Base-by-base conservation (phyloP, 2,113 vertebrate genomes). In the Phalacrocorax pelagicus region DNA sequence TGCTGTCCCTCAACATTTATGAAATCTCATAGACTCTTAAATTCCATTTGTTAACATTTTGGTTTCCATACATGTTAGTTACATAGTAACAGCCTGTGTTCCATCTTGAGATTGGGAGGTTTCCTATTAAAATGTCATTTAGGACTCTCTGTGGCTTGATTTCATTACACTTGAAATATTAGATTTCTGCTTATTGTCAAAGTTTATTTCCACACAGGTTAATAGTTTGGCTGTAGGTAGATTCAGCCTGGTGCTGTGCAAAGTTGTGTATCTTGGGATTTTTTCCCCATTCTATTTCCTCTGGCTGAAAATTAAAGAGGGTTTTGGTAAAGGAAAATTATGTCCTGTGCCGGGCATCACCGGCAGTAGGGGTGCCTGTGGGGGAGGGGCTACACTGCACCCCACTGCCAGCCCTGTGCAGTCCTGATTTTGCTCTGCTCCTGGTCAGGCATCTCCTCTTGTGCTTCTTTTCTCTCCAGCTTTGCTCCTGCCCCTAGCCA, bases 301-400 rank as follows among this genome's bases (percentile, higher is more conserved):
- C n/a, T 23, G 26, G 32, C 26, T 44, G 42, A 69, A 81, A 54
- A 38, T 6, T 12, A 27, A 52, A 49, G 32, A 11, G 22, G 24
- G 34, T 51, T 72, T 29, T 58, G 58, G 22, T 49, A n/a, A 42
- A 47, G 40, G 23, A 30, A 47, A 47, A 46, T 27, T 6, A 7
- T 27, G 11, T 14, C 15, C 61, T 34, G 19, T 40, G 12, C 38
- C 0, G 2, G 14, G 9, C 12, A 17, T 5, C 5, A 30, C 29
- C 1, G 7, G 57, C 18, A 71, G 40, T 5, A 2, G 36, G 20
- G 61, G 7, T 54, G 34, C 21, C 13, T 32, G 34, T 10, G 8
- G 6, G 8, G 27, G 11, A 38, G 40, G 24, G 6, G 6, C 6
- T 29, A 34, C 21, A 8, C 7, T 2, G 2, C 1, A 1, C 14